These are phyloP conservation scores for Iguana delicatissima DNA, from an alignment of 2,797 vertebrate genomes.

Conservation along the genomic window DNA sequence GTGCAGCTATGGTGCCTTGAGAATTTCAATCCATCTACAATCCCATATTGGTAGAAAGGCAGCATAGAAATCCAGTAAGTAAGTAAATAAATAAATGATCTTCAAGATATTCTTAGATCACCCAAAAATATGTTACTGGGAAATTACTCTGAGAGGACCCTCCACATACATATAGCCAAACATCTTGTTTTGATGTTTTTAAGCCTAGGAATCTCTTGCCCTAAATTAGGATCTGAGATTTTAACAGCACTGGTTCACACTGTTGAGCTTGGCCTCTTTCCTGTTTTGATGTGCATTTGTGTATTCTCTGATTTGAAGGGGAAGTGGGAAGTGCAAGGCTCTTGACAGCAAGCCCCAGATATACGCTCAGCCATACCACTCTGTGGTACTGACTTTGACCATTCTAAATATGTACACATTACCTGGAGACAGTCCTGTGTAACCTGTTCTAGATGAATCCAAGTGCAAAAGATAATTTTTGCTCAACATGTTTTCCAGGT, in stretches of 20 bases:
- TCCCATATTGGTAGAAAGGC: too few species aligned
- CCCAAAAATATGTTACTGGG: background rate
- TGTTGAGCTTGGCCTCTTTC: background rate
- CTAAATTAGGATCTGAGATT: background rate
- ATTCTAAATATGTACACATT: background rate
- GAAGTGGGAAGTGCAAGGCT: too few species aligned
- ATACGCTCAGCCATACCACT: too few species aligned
- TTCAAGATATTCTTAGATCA: background rate
- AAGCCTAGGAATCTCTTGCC: background rate
- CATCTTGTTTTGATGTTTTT: background rate
- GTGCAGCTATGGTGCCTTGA: background rate
- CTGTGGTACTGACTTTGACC: background rate
- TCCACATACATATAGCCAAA: background rate
- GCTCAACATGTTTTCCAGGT: background rate
- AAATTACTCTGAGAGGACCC: background rate
- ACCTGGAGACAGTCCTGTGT: background rate
- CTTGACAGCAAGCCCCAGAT: background rate
- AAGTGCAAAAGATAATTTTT: background rate
- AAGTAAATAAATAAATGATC: background rate
- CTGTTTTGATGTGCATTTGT: too few species aligned
- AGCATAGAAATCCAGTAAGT: too few species aligned
- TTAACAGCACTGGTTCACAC: background rate
- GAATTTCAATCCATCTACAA: background rate
- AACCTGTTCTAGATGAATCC: background rate
- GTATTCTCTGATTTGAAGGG: too few species aligned